Evolutionary conservation across 2,888 invertebrate species (phyloP).

Genomic region (Dryococelus australis): DNA sequence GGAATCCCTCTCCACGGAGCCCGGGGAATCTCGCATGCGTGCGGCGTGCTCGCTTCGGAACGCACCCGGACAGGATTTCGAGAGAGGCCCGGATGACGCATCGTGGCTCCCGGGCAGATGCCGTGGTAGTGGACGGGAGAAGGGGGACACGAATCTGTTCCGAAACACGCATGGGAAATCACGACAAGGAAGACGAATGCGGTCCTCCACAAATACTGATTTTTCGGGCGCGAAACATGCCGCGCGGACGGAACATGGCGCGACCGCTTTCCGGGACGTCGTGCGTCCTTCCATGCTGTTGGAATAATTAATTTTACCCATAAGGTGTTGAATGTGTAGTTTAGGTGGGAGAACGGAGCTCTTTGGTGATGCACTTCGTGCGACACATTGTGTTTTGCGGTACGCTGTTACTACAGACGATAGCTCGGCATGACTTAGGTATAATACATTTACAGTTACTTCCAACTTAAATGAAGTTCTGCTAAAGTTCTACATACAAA

Average conservation of each 20-base stretch:
- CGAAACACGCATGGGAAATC: constrained; percentile 16
- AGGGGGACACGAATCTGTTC: neutral
- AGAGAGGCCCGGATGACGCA: neutral
- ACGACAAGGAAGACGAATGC: neutral
- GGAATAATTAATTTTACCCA: neutral
- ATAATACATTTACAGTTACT: too few relatives aligned
- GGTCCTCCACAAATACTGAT: neutral
- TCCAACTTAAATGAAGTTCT: too few relatives aligned
- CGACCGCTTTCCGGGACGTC: too few relatives aligned
- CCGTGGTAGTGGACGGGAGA: neutral
- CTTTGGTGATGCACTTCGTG: too few relatives aligned
- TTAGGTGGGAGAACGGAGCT: too few relatives aligned
- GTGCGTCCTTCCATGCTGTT: neutral
- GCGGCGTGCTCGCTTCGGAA: neutral
- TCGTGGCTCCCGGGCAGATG: neutral
- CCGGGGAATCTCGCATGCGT: neutral
- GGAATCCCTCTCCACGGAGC: neutral
- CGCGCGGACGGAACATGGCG: neutral
- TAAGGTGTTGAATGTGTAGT: neutral
- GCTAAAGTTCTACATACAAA: too few relatives aligned
- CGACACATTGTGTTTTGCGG: too few relatives aligned
- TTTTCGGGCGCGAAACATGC: neutral
- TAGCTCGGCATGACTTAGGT: too few relatives aligned
- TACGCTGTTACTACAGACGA: too few relatives aligned
- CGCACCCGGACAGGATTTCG: neutral